phyloP scores from a whole-genome alignment of 2,797 vertebrate genomes.

The Perodicticus potto region DNA sequence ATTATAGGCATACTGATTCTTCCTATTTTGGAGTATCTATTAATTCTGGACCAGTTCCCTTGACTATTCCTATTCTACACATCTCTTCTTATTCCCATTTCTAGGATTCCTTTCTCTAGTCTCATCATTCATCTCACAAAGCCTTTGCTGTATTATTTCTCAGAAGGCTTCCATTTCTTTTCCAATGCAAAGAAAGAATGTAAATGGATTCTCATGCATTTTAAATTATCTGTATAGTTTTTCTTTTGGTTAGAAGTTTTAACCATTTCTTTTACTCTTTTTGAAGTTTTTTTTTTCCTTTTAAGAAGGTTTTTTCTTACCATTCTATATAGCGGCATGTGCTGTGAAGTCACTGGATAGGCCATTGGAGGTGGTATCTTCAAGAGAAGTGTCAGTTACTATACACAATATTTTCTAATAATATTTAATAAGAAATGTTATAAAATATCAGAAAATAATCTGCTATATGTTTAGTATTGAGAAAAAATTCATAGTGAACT shows the following conservation, averaged over 20 bases:
- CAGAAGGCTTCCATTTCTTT: background rate
- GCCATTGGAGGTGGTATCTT: slow-evolving; percentile 93
- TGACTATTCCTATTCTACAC: background rate
- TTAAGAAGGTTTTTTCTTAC: slow-evolving; percentile 86
- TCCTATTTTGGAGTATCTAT: slow-evolving; percentile 15
- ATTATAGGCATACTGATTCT: background rate
- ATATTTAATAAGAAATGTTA: slow-evolving; percentile 30
- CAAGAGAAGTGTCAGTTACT: slow-evolving; percentile 68
- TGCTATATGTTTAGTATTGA: slow-evolving; percentile 22
- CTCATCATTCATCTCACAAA: background rate
- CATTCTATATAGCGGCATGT: slow-evolving; percentile 98
- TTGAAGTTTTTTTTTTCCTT: background rate
- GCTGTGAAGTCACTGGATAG: slow-evolving; percentile 93
- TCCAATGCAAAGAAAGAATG: background rate
- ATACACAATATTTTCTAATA: background rate
- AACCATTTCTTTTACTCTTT: background rate
- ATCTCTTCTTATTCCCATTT: background rate
- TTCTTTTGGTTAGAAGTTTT: background rate
- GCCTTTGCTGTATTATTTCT: background rate
- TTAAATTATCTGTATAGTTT: background rate
- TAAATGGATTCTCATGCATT: slow-evolving; percentile 5
- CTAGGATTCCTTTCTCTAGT: background rate
- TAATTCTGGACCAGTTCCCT: background rate
- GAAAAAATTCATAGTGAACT: background rate
- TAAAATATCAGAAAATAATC: background rate